Base-by-base conservation (phyloP, 2,113 vertebrate species). In the Motacilla tschutschensis region DNA sequence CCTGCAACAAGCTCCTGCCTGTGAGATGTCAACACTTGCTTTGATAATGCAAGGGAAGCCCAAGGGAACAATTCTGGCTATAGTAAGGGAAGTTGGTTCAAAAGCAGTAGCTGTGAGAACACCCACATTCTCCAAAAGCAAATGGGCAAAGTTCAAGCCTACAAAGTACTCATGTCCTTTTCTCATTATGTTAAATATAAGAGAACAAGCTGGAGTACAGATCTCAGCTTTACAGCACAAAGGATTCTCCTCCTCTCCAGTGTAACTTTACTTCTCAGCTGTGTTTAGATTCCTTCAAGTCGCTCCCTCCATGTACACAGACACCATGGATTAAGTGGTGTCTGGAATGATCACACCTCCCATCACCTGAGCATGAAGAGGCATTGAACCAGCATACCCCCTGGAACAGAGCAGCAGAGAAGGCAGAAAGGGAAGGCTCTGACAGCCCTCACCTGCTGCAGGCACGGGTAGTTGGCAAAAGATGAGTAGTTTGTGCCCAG, bases 21-120 rank as follows among this genome's bases (percentile, higher is more conserved):
- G 8, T 33, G 54, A 71, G 48, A 74, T 55, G 54, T 44, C 76
- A 87, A 58, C 53, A 41, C 22, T 50, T 58, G 53, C 50, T 65
- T 51, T 79, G 51, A 82, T 66, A 94, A 58, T 19, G 17, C 62
- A 83, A 85, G 60, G 14, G 16, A 78, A 88, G 67, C 51, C 78
- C 67, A 79, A 40, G 51, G 44, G 64, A 90, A 88, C 55, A 63
- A 73, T 59, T 78, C 35, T n/a, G 14, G 53, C 36, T 77, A 41
- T 0, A 77, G 36, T n/a, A 81, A 51, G 43, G 29, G 57, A 85
- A 90, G 41, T 41, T 41, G 71, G 17, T 65, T 92, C 59, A 90
- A 81, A 94, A 81, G 40, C 66, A 74, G 33, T 43, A 70, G 59
- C 69, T 85, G 54, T 65, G 26, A 84, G 19, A 89, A 91, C 29